Conservation (phyloP, 2,888 invertebrate species). For the Diadegma fenestrale region DNA sequence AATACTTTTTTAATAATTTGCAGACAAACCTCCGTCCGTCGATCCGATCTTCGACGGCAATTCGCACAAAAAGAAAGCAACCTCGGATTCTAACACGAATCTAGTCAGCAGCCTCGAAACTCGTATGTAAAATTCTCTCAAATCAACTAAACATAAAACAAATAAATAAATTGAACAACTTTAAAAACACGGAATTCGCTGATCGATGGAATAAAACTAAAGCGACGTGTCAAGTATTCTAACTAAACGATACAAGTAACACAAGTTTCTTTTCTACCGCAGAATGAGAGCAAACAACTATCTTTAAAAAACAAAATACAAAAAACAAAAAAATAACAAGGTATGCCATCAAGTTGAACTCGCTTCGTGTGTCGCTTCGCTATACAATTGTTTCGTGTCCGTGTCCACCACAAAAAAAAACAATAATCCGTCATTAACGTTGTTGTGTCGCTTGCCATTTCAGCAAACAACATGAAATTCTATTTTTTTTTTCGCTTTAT, state of each 20-base stretch:
- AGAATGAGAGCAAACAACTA: constrained; percentile 76
- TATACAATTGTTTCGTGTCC: constrained; percentile 54
- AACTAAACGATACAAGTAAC: constrained; percentile 71
- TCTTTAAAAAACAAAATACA: constrained; percentile 68
- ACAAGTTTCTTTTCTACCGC: constrained; percentile 75
- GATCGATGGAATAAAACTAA: constrained; percentile 37
- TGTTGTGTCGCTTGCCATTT: constrained; percentile 40
- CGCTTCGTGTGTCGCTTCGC: constrained; percentile 60
- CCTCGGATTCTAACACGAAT: constrained; percentile 75
- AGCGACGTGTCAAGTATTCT: constrained; percentile 23
- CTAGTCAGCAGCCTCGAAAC: constrained; percentile 78
- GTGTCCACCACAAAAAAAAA: constrained; percentile 15
- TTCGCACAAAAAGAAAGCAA: constrained; percentile 75
- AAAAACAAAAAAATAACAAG: constrained; percentile 70
- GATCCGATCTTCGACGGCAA: constrained; percentile 75
- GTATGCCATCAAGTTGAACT: constrained; percentile 70
- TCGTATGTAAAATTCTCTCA: constrained; percentile 75
- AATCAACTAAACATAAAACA: constrained; percentile 48
- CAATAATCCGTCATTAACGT: constrained; percentile 9
- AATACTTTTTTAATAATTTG: constrained; percentile 31
- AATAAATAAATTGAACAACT: constrained; percentile 30
- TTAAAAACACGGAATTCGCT: constrained; percentile 19
- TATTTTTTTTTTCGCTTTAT: constrained; percentile 20
- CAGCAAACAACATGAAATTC: constrained; percentile 22
- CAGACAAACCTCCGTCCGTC: constrained; percentile 81